These are phyloP conservation scores for Machimus atricapillus DNA, from an alignment of 2,888 invertebrate genomes.

Conservation along the genomic window DNA sequence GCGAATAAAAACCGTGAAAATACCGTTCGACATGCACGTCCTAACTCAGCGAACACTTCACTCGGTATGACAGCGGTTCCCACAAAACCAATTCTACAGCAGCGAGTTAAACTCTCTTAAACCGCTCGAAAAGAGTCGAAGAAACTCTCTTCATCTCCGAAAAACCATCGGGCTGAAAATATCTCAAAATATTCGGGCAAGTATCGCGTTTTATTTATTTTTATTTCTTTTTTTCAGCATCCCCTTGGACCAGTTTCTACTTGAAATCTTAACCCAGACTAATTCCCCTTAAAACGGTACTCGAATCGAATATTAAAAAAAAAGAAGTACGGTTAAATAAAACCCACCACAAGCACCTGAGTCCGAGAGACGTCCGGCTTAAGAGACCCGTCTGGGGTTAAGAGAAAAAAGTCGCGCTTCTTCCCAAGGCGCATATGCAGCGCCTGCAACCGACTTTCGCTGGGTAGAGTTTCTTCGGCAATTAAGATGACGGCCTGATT, in stretches of 20 bases:
- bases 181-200: neutral
- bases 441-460: neutral
- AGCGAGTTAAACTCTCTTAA: neutral
- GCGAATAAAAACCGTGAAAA: neutral
- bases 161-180: neutral
- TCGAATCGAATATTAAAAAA: neutral
- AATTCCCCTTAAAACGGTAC: neutral
- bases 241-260: neutral
- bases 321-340: neutral
- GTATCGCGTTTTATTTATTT: neutral
- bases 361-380: neutral
- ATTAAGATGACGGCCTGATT: conserved; percentile 15
- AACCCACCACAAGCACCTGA: neutral
- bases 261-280: neutral
- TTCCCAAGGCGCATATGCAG: conserved; percentile 8
- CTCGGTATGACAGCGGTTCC: conserved; percentile 11
- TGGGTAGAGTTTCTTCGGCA: neutral
- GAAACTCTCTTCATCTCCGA: neutral
- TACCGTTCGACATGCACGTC: neutral
- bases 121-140: neutral
- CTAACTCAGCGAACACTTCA: conserved; percentile 25
- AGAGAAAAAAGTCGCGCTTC: neutral
- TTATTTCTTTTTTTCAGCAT: neutral
- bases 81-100: neutral
- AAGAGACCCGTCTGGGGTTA: neutral